Base-by-base conservation (phyloP, 2,888 invertebrate species). In the Troides helena region DNA sequence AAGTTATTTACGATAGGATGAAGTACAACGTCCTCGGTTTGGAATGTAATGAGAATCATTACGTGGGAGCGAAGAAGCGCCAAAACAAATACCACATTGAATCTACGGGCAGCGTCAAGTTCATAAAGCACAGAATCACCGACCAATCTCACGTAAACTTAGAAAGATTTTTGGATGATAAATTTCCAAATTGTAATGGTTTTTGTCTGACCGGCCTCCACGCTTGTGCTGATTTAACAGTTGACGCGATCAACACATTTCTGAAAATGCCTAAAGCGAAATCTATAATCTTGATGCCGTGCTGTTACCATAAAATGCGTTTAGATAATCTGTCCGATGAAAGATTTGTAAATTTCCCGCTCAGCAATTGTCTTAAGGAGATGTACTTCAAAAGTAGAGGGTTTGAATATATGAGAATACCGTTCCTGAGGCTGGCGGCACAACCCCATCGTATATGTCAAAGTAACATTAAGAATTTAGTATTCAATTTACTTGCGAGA, bases 201-300 rank as follows among this genome's bases (percentile, higher is more conserved):
- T 86, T 90, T 76, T 91, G 90, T 61, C 84, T 93, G 72, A 79
- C 86, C 0, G 97, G 96, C 0, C 91, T 97, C 12, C 97, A 97
- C 80, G 95, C 96, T 8, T 97, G 97, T 79, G 97, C 95, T 0
- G 96, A 97, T 88, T 90, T 97, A 69, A 95, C 96, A 58, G 90
- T 96, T 30, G 93, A 94, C 68, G 94, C 95, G 12, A 93, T 96
- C 64, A 92, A 94, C 76, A 85, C 96, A 74, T 97, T 96, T 85
- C 79, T 93, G 58, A 86, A 93, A 77, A 93, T 95, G 82, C 79
- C 89, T 10, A 83, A 86, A 53, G 94, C 94, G 0, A 92, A 88
- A 72, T 85, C 93, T 21, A 81, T 96, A 30, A 91, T 95, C 61
- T 88, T 96, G 18, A 95, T 97, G 93, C 95, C 97, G 5, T 97